A percentile compares a stretch with the other conserved stretches of the same genome.
phyloP scores from a whole-genome alignment of 2,888 invertebrate species.

The Dolichopus griseipennis region DNA sequence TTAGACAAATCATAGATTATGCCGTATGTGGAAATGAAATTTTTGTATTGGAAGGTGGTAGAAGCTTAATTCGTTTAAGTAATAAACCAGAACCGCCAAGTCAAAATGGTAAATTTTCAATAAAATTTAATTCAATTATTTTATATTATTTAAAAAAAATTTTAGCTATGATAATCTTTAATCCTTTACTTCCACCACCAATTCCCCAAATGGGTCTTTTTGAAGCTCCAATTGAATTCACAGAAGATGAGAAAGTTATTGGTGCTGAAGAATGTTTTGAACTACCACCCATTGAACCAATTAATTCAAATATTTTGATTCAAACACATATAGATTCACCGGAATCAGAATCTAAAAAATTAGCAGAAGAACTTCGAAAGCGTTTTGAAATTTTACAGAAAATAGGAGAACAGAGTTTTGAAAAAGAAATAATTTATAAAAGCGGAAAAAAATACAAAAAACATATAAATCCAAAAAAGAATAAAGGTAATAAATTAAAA shows the following conservation, averaged over 20 bases:
- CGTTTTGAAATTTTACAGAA: slow-evolving; percentile 59
- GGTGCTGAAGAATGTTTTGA: slow-evolving; percentile 71
- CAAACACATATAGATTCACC: slow-evolving; percentile 38
- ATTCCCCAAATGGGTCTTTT: slow-evolving; percentile 31
- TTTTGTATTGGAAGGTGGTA: slow-evolving; percentile 70
- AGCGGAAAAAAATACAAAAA: slow-evolving; percentile 43
- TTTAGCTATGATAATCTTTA: slow-evolving; percentile 36
- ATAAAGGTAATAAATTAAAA: slow-evolving; percentile 20
- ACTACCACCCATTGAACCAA: slow-evolving; percentile 51
- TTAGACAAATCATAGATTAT: slow-evolving; percentile 45
- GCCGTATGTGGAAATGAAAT: slow-evolving; percentile 51
- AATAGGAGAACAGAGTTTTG: slow-evolving; percentile 64
- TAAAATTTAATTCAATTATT: too few species aligned
- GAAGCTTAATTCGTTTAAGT: slow-evolving; percentile 69
- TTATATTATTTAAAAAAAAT: too few species aligned
- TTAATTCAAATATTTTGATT: slow-evolving; percentile 44
- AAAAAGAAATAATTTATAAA: slow-evolving; percentile 59
- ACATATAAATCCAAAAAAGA: slow-evolving; percentile 18
- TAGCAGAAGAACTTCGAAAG: slow-evolving; percentile 32
- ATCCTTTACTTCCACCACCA: slow-evolving; percentile 38
- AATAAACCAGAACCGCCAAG: slow-evolving; percentile 57
- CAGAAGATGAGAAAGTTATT: slow-evolving; percentile 45
- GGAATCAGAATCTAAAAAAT: slow-evolving; percentile 24
- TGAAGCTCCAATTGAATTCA: slow-evolving; percentile 38
- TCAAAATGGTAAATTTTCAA: slow-evolving; percentile 40